Conservation (phyloP, 2,113 vertebrate species). For the Pica pica region DNA sequence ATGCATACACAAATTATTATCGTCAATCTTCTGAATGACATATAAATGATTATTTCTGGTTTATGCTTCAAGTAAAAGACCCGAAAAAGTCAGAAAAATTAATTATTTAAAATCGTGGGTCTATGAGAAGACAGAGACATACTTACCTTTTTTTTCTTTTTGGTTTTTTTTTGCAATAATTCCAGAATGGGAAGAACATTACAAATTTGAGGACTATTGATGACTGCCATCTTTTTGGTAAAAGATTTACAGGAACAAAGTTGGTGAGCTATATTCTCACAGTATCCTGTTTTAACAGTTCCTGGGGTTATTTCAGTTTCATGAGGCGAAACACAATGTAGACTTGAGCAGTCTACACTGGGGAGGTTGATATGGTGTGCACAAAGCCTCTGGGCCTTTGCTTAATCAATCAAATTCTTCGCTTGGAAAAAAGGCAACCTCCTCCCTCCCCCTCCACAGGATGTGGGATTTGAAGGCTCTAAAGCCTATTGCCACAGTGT, state of each 20-base stretch:
- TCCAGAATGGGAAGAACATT: not conserved
- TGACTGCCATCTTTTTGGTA: not conserved
- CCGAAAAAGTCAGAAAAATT: not conserved
- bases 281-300: not conserved
- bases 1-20: not conserved
- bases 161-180: not conserved
- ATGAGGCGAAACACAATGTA: not conserved
- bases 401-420: not conserved
- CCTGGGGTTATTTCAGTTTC: not conserved
- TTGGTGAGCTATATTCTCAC: not conserved
- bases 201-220: not conserved
- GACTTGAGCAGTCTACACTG: not conserved
- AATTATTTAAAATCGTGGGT: not conserved
- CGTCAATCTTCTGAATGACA: not conserved
- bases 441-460: not conserved
- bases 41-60: not conserved
- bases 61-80: not conserved
- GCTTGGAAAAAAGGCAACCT: not conserved
- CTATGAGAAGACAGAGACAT: not conserved
- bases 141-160: accelerated
- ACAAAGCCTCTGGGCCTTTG: not conserved
- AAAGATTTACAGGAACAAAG: not conserved
- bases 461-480: not conserved
- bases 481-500: not conserved
- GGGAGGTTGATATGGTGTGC: not conserved